Conservation (phyloP, 2,113 vertebrate species). For the Cinclus mexicanus region DNA sequence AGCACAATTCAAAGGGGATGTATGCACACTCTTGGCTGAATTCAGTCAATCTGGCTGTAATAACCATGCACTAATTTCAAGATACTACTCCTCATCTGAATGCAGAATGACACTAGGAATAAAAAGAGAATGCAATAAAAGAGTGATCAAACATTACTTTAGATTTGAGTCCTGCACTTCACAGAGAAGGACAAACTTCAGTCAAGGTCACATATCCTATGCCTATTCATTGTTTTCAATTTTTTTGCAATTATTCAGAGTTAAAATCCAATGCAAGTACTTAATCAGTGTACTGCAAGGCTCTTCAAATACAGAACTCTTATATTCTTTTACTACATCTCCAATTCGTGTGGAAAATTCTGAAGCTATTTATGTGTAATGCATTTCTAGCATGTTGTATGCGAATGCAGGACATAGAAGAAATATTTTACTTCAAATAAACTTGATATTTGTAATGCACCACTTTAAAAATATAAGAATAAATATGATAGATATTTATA, state of each 20-base stretch:
- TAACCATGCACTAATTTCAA: neutral
- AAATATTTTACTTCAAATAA: neutral
- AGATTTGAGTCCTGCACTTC: neutral
- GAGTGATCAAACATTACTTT: neutral
- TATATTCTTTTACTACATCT: neutral
- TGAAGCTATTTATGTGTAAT: neutral
- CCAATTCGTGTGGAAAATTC: neutral
- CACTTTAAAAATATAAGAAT: neutral
- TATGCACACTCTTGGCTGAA: neutral
- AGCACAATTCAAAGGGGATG: neutral
- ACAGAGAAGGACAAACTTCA: neutral
- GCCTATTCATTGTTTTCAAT: neutral
- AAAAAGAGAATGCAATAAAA: neutral
- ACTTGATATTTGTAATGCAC: neutral
- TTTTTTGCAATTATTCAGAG: neutral
- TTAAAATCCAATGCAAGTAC: neutral
- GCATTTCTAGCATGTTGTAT: neutral
- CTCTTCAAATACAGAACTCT: neutral
- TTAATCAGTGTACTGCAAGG: neutral
- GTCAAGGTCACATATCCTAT: neutral
- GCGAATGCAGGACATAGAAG: neutral
- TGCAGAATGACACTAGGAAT: neutral
- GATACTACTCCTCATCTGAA: neutral
- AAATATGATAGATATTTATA: neutral
- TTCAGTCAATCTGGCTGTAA: neutral